Evolutionary conservation across 2,113 vertebrate genomes (phyloP).

Genomic region (Etheostoma cragini): DNA sequence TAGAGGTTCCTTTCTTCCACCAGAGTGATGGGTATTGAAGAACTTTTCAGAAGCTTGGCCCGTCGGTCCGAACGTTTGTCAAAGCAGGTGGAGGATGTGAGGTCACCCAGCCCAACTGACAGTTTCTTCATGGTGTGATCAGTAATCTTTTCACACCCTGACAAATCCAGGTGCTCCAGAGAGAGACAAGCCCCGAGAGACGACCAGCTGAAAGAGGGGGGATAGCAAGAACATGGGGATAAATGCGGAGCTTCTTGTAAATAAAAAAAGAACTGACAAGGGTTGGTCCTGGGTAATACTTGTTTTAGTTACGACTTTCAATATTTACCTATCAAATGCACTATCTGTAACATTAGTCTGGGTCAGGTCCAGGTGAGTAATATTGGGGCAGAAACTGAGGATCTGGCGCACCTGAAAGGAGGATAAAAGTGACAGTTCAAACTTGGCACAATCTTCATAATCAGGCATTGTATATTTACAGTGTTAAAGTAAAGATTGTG

Average conservation of each 20-base stretch:
- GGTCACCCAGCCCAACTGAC: constrained; percentile 89
- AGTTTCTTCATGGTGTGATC: constrained; percentile 91
- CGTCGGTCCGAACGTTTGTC: constrained; percentile 54
- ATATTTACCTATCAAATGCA: constrained; percentile 83
- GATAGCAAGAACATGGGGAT: not conserved
- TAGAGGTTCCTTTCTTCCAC: constrained; percentile 71
- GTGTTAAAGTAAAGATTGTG: not conserved
- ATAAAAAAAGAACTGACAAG: not conserved
- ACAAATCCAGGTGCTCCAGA: constrained; percentile 93
- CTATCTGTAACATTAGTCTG: constrained; percentile 92
- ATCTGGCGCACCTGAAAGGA: constrained; percentile 91
- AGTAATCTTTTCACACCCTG: constrained; percentile 95
- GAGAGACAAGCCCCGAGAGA: constrained; percentile 87
- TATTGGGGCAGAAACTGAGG: constrained; percentile 92
- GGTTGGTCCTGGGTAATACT: not conserved
- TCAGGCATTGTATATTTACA: not conserved
- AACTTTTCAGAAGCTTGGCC: constrained; percentile 74
- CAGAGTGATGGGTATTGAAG: constrained; percentile 72
- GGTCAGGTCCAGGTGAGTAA: constrained; percentile 94
- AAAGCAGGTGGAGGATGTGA: constrained; percentile 65
- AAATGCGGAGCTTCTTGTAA: not conserved
- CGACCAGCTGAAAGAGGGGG: constrained; percentile 86
- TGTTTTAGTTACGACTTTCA: not conserved
- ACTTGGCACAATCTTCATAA: not conserved
- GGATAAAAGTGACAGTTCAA: constrained; percentile 17